Percentiles rank a stretch among this genome's conserved stretches.
Evolutionary conservation across 2,113 vertebrate species (phyloP).

Genomic region (Labeo catla): DNA sequence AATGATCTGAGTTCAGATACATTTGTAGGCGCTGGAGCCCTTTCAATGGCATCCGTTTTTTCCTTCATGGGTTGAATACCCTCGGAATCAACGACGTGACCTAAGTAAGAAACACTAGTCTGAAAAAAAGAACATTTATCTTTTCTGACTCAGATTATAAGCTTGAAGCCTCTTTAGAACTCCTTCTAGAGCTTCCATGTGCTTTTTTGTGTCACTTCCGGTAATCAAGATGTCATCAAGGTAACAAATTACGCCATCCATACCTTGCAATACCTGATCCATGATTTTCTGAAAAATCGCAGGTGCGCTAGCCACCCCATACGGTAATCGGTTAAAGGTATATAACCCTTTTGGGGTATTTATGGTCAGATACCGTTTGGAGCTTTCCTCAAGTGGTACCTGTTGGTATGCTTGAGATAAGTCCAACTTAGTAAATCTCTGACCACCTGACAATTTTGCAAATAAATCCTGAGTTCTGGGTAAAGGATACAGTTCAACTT

Average conservation of each 20-base stretch:
- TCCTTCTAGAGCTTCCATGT: background rate
- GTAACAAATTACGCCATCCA: conserved; percentile 66
- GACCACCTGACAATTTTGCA: too few species aligned
- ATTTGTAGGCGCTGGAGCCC: fast-evolving
- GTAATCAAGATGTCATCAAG: conserved; percentile 48
- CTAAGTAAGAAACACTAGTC: background rate
- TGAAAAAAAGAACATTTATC: background rate
- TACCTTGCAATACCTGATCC: conserved; percentile 19
- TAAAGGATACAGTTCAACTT: conserved; percentile 21
- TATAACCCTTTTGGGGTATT: too few species aligned
- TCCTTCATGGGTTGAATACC: background rate
- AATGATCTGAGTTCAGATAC: too few species aligned
- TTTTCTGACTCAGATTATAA: background rate
- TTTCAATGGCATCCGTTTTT: background rate
- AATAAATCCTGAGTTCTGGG: conserved; percentile 47
- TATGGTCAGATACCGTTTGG: background rate
- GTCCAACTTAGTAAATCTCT: too few species aligned
- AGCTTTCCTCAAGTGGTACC: too few species aligned
- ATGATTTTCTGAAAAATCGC: conserved; percentile 53
- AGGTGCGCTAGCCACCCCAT: conserved; percentile 35
- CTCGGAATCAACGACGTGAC: background rate
- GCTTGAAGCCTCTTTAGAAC: conserved; percentile 5
- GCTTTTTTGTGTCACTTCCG: conserved; percentile 17
- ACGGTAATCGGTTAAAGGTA: background rate
- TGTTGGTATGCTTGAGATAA: too few species aligned